Evolutionary conservation across 2,888 invertebrate genomes (phyloP), one percentile per base, ranked within the genome.

Genomic region (Drosophila affinis): DNA sequence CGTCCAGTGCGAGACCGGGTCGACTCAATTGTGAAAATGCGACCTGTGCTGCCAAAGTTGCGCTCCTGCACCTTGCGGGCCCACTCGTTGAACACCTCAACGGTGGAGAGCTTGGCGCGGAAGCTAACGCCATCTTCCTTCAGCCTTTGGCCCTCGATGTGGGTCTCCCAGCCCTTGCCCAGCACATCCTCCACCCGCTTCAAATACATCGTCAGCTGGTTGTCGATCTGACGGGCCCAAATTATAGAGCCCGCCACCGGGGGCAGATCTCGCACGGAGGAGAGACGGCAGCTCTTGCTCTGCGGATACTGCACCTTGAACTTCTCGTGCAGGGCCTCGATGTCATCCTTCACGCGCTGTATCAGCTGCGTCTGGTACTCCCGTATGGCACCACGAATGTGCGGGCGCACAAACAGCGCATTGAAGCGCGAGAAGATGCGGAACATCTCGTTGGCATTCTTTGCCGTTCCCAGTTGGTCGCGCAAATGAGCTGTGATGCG

Each of bases 361-460:
- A 99, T 99, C 62, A 99, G 94, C 92, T 99, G 99, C 0, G 99
- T 99, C 93, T 99, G 99, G 92, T 99, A 99, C 93, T 99, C 99
- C 51, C 99, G 94, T 80, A 99, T 99, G 27, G 99, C 99, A 52
- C 99, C 99, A 60, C 99, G 95, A 91, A 99, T 99, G 92, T 99
- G 99, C 3, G 99, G 99, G 9, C 99, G 95, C 10, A 99, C 98
- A 93, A 99, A 99, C 57, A 99, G 93, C 0, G 99, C 99, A 93
- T 99, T 99, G 93, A 99, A 99, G 18, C 99, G 95, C 0, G 98
- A 98, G 93, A 97, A 97, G 88, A 99, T 99, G 63, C 98, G 95
- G 93, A 99, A 99, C 99, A 99, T 99, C 92, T 99, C 99, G 91
- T 99, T 99, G 21, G 99, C 99, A 93, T 99, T 99, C 93, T 98